A percentile compares a stretch with the other conserved stretches of the same genome.
These are phyloP conservation scores for Agrochola macilenta DNA, from an alignment of 2,888 invertebrate genomes.

Conservation along the genomic window DNA sequence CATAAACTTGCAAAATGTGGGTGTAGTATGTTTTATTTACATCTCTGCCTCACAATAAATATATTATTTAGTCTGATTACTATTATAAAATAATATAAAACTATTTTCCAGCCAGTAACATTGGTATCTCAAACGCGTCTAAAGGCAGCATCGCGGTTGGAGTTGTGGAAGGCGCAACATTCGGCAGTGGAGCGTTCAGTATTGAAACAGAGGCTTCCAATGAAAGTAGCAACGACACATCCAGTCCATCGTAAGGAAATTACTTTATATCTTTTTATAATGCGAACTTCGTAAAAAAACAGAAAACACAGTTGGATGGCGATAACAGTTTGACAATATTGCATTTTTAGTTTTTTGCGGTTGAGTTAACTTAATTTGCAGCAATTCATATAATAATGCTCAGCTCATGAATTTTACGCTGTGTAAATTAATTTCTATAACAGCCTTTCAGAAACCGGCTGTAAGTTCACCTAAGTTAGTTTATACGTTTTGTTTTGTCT, in stretches of 20 bases:
- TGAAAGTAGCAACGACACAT: neutral
- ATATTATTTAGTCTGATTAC: neutral
- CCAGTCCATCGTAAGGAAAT: neutral
- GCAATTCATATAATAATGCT: no score
- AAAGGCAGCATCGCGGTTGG: conserved; percentile 13
- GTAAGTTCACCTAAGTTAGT: no score
- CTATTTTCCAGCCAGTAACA: neutral
- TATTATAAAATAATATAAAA: neutral
- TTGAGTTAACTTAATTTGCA: no score
- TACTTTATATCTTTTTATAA: neutral
- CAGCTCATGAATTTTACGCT: no score
- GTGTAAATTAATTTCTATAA: no score
- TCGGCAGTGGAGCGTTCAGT: conserved; percentile 8
- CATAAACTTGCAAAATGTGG: neutral
- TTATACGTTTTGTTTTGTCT: no score
- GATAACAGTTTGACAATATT: no score
- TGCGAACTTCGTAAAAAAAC: neutral
- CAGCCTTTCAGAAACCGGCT: no score
- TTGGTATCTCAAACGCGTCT: neutral
- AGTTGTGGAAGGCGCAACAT: conserved; percentile 27
- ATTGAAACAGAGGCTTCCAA: neutral
- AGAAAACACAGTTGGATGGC: no score
- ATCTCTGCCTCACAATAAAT: neutral
- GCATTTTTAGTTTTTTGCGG: no score
- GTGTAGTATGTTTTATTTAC: neutral